These are phyloP conservation scores for Neomorphus geoffroyi DNA, from an alignment of 2,797 vertebrate species.

Conservation along the genomic window DNA sequence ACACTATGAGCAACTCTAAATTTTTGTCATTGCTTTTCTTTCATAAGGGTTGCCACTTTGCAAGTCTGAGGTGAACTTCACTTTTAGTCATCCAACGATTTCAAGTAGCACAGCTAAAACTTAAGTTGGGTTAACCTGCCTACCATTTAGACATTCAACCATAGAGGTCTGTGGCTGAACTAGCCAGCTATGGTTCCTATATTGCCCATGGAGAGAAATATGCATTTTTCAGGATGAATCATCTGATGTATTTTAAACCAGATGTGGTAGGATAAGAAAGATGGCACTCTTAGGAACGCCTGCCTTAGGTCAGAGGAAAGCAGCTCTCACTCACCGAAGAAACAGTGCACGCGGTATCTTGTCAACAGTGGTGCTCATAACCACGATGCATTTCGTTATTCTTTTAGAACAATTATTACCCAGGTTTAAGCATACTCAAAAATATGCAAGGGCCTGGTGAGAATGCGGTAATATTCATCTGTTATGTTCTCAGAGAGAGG, in stretches of 20 bases:
- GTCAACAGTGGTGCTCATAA: fast-evolving
- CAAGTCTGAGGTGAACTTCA: neutral
- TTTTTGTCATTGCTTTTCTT: neutral
- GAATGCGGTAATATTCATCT: no score
- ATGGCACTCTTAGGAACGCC: fast-evolving
- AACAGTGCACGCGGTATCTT: neutral
- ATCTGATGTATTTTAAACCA: neutral
- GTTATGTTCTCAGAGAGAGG: no score
- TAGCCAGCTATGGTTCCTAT: neutral
- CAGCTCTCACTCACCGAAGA: neutral
- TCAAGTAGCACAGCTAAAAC: neutral
- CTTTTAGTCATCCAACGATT: neutral
- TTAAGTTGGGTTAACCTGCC: neutral
- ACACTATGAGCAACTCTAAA: no score
- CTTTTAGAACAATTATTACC: neutral
- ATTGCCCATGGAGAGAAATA: neutral
- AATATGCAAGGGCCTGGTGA: neutral
- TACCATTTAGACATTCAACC: neutral
- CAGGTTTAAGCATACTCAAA: neutral
- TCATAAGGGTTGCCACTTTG: no score
- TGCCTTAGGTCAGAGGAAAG: neutral
- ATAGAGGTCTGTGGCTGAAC: neutral
- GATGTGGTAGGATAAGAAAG: neutral
- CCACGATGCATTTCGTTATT: neutral
- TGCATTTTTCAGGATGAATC: neutral